phyloP scores from a whole-genome alignment of 2,888 invertebrate species.

The Gymnoscelis rufifasciata region DNA sequence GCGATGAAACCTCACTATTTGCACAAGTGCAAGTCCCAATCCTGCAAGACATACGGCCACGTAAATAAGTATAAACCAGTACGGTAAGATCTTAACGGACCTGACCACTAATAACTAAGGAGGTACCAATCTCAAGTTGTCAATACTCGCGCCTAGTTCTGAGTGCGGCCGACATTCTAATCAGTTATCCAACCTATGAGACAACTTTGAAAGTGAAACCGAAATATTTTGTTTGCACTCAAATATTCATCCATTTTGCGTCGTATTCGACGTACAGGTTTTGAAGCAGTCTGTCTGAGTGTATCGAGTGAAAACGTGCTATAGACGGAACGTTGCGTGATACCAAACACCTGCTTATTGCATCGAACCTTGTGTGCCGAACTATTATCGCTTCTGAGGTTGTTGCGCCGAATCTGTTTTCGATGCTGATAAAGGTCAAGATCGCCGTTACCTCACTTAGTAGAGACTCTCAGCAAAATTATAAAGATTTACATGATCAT shows the following conservation, averaged over 20 bases:
- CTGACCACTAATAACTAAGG: no score
- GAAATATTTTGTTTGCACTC: constrained; percentile 57
- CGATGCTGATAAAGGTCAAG: constrained; percentile 62
- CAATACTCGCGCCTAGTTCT: neutral
- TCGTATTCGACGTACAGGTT: constrained; percentile 48
- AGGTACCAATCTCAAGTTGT: neutral
- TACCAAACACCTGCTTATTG: constrained; percentile 60
- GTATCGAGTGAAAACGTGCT: constrained; percentile 62
- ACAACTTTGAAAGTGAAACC: constrained; percentile 58
- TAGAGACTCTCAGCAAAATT: constrained; percentile 37
- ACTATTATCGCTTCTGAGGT: constrained; percentile 44
- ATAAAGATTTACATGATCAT: constrained; percentile 26
- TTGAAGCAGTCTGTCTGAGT: constrained; percentile 46
- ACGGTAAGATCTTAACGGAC: no score
- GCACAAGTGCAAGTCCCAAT: constrained; percentile 31
- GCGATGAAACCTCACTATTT: constrained; percentile 30
- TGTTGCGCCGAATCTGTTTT: constrained; percentile 46
- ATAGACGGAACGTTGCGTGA: constrained; percentile 56
- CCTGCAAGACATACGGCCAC: neutral
- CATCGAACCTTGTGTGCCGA: constrained; percentile 52
- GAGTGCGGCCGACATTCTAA: constrained; percentile 13
- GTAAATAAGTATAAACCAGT: no score
- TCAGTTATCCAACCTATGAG: constrained; percentile 41
- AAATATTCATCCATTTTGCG: constrained; percentile 64
- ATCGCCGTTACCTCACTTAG: constrained; percentile 36